Base-by-base conservation (phyloP, 2,797 vertebrate genomes). In the Channa striata region DNA sequence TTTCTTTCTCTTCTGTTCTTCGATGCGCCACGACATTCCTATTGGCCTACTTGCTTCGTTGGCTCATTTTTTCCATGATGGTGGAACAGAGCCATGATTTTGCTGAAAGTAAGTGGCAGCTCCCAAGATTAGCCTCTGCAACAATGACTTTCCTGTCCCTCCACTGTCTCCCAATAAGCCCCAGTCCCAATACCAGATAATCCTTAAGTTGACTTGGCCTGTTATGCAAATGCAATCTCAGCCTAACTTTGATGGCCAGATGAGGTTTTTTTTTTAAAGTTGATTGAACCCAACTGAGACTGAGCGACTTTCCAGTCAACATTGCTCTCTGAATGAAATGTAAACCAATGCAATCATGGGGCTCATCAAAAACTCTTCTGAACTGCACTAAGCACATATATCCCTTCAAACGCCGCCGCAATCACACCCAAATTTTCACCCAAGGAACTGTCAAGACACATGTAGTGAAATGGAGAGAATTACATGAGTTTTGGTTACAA, bases 21-120 rank as follows among this genome's bases (percentile, higher is more conserved):
- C 81, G 58, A 50, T 39, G 83, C 62, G 78, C 87, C 88, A 49
- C 82, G 87, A 88, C 89, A 90, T 92, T 93, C 91, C 88, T 90
- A 80, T 72, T 78, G 85, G 86, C 79, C 89, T 80, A 83, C 84
- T 90, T 80, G 86, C 21, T 71, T 69, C 49, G 87, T 91, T 92
- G 81, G 83, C 88, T 92, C 85, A 93, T 80, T 90, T 89, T 94
- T 93, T 93, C 94, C 86, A 68, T 72, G 78, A 88, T 68, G 89
- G 90, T 93, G 92, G 79, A 94, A 91, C 80, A 47, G 68, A 77
- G 88, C 91, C 89, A 91, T 59, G 74, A 74, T 82, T 87, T 82
- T 30, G 33, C 75, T 77, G 47, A 85, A 91, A 88, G 34, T 88
- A 76, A 91, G 90, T 77, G 58, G 81, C 81, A 75, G 73, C 78